Base-by-base conservation (phyloP, 2,797 vertebrate genomes). In the Ctenopoma multispine region DNA sequence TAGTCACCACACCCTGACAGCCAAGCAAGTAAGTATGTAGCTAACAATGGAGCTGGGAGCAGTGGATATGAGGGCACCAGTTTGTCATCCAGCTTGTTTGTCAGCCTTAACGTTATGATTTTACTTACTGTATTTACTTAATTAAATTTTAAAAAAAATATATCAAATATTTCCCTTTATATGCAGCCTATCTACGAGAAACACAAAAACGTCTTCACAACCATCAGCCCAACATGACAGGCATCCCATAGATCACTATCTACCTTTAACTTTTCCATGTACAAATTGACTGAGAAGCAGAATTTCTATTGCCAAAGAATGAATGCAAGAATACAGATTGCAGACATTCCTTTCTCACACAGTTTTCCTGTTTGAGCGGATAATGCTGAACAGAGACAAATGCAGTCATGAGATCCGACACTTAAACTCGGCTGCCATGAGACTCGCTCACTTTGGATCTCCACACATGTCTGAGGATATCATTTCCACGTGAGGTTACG, bases 401-500 rank as follows among this genome's bases (percentile, higher is more conserved):
- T 9, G 17, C 31, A 55, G 67, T 86, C 76, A 67, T 38, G 54
- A 76, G 64, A 51, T 38, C 10, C 46, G 43, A 56, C 5, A 61
- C 77, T 23, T 31, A 86, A 53, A 67, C 14, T 50, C 3, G 1
- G 59, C 69, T 4, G 36, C 56, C 50, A 64, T 62, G 36, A 67
- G 41, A 44, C 12, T 69, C 67, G 4, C 62, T 72, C 18, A 18
- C 61, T 74, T 47, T 66, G 38, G 69, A 65, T 76, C 64, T 38
- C 27, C 2, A 80, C 75, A 88, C 79, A 72, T 80, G 81, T 68
- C 65, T 14, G 27, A 76, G 2, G 72, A 64, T 46, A 27, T 63
- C 36, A 50, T 64, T 68, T 78, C 51, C 84, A 87, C 58, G 69
- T 89, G 82, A 89, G 77, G 77, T 75, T 57, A 44, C 29, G 68